Evolutionary conservation across 2,888 invertebrate species (phyloP), one percentile per base, ranked within the genome.

Genomic region (Acheta domesticus): DNA sequence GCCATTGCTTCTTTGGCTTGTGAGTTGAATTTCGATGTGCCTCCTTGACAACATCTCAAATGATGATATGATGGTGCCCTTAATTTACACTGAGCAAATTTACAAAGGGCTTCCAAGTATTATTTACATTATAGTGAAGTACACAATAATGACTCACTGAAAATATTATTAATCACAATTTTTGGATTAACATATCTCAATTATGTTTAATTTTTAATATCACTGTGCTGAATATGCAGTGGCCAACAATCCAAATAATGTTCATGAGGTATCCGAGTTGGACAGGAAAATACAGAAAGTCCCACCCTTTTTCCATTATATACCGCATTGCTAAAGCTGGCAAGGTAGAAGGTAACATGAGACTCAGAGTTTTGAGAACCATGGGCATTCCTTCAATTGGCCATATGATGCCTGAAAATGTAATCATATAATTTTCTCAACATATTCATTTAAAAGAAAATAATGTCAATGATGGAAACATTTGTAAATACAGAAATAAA

Each of bases 341-440:
- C 79, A 94, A 87, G 0, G 96, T 97, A 85, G 95, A 93, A 0
- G 97, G 97, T 8, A 95, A 88, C 1, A 88, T 85, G 77, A 91
- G 87, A 11, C 94, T 92, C 74, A 94, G 80, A 83, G 91, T 89
- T 78, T 89, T 88, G 0, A 94, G 86, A 0, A 62, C 20, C 5
- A 49, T 73, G n/a, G 91, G 91, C 88, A 91, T 92, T 11, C 91
- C 92, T 86, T 93, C 92, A 16, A 91, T 84, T 0, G 93, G 93
- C 93, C 93, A 93, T 75, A 93, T 87, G 79, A 91, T 87, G 78
- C 92, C 92, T 91, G 83, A 48, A 84, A 84, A 82, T 80, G 48
- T 21, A 75, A 19, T 77, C 77, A 75, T 78, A 78, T 81, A 74
- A 76, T 62, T 49, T 75, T 23, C n/a, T 16, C 14, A 78, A 75